Evolutionary conservation across 2,888 invertebrate genomes (phyloP).

Genomic region (Marronus borbonicus): DNA sequence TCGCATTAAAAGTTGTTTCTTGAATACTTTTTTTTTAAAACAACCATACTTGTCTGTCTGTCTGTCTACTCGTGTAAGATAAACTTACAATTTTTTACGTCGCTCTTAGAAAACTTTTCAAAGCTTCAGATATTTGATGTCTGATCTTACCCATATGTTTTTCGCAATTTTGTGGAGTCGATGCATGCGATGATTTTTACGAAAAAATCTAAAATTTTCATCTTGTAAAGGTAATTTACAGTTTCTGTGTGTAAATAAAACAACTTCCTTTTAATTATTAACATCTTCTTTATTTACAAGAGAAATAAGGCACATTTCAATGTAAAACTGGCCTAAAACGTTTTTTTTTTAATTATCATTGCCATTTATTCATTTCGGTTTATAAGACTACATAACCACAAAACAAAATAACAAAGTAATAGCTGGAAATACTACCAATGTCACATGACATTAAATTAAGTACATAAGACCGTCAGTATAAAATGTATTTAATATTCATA

Average conservation of each 20-base stretch:
- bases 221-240: neutral
- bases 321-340: conserved; percentile 63
- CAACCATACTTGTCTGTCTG: too few relatives aligned
- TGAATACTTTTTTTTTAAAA: too few relatives aligned
- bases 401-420: conserved; percentile 9
- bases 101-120: too few relatives aligned
- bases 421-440: conserved; percentile 19
- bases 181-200: too few relatives aligned
- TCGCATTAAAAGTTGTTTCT: too few relatives aligned
- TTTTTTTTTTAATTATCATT: conserved; percentile 52
- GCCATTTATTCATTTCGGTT: conserved; percentile 22
- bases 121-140: neutral
- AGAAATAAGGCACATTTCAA: conserved; percentile 66
- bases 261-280: conserved; percentile 49
- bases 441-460: conserved; percentile 49
- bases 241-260: conserved; percentile 25
- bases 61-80: too few relatives aligned
- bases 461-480: conserved; percentile 52
- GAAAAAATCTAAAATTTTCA: too few relatives aligned
- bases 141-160: neutral
- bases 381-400: conserved; percentile 29
- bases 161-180: too few relatives aligned
- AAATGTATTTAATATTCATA: conserved; percentile 15
- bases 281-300: conserved; percentile 59
- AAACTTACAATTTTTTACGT: too few relatives aligned